Evolutionary conservation across 2,888 invertebrate species (phyloP).

Genomic region (Pilophorus perplexus): DNA sequence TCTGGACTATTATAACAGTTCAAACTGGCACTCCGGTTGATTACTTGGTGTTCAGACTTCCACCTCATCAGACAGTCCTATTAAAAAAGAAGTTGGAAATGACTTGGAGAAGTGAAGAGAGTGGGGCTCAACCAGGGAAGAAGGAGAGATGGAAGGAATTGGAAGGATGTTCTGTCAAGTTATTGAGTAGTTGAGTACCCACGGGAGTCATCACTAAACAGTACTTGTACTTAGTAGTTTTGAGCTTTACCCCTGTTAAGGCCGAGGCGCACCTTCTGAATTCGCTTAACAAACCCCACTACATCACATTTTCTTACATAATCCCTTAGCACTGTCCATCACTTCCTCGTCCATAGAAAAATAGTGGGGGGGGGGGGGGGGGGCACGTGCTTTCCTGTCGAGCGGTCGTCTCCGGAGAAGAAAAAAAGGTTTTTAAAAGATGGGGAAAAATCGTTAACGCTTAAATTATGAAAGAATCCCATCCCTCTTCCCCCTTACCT

Average conservation of each 20-base stretch:
- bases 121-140: background rate
- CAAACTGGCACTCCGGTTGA: slow-evolving; percentile 13
- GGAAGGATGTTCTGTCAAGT: too few relatives aligned
- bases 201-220: too few relatives aligned
- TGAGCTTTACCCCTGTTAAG: too few relatives aligned
- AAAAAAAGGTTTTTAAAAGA: too few relatives aligned
- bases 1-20: slow-evolving; percentile 3
- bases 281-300: too few relatives aligned
- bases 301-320: too few relatives aligned
- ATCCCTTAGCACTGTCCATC: too few relatives aligned
- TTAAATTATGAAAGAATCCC: slow-evolving; percentile 2
- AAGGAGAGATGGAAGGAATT: too few relatives aligned
- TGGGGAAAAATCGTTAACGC: background rate
- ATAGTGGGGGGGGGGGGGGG: background rate
- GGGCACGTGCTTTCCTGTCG: background rate
- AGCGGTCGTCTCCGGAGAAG: background rate
- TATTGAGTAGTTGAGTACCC: too few relatives aligned
- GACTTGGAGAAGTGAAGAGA: background rate
- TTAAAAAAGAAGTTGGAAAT: too few relatives aligned
- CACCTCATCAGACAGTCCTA: background rate
- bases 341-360: background rate
- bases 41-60: slow-evolving; percentile 1
- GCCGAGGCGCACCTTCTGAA: too few relatives aligned
- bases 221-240: too few relatives aligned
- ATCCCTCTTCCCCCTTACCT: background rate